phyloP scores from a whole-genome alignment of 2,888 invertebrate genomes.

The Bombyx huttoni region DNA sequence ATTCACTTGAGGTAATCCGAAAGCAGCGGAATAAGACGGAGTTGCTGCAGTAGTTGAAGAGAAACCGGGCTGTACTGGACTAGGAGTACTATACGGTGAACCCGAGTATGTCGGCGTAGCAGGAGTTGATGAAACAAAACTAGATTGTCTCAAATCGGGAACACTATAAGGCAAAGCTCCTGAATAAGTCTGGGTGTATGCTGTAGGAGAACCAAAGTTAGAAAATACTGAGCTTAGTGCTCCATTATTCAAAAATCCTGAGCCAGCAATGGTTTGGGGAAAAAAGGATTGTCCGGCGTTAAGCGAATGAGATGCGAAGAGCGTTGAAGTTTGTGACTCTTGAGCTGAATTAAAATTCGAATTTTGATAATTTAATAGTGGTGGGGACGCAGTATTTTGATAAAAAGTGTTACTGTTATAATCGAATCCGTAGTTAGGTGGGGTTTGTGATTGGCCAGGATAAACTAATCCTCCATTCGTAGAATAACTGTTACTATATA shows the following conservation, averaged over 20 bases:
- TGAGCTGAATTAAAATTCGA: background rate
- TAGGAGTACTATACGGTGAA: background rate
- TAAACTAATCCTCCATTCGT: background rate
- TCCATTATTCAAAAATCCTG: background rate
- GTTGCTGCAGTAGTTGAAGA: background rate
- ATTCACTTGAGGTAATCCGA: background rate
- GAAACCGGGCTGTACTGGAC: background rate
- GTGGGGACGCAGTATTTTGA: background rate
- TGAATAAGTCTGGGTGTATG: background rate
- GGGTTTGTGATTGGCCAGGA: background rate
- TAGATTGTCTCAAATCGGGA: background rate
- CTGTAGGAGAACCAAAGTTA: background rate
- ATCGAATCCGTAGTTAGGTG: background rate
- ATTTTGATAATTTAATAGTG: background rate
- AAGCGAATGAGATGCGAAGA: background rate
- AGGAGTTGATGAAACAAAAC: background rate
- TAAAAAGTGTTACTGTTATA: background rate
- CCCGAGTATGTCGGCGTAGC: background rate
- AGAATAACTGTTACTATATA: background rate
- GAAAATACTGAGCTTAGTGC: background rate
- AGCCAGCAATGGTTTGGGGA: background rate
- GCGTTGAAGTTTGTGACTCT: background rate
- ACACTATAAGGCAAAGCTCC: background rate
- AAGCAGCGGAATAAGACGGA: background rate
- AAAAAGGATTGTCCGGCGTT: background rate